phyloP scores from a whole-genome alignment of 2,888 invertebrate genomes.

The Drosophila aldrichi region DNA sequence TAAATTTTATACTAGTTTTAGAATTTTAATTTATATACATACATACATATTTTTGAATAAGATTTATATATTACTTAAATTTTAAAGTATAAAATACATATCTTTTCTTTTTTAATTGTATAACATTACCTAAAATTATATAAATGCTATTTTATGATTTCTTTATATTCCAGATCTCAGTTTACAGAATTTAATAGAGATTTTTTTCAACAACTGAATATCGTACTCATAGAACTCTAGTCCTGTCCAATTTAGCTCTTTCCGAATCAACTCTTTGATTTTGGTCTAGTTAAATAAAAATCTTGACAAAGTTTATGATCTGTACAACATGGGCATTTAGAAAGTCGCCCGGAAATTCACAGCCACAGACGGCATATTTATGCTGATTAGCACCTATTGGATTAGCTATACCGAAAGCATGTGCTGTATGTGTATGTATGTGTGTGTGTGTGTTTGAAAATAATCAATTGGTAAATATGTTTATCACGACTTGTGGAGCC shows the following conservation, averaged over 20 bases:
- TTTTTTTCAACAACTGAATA: not conserved
- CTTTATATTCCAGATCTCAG: not conserved
- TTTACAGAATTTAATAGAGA: too few species aligned
- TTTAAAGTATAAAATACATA: too few species aligned
- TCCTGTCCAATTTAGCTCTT: not conserved
- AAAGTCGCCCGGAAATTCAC: slow-evolving; percentile 73
- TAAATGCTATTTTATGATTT: too few species aligned
- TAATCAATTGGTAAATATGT: slow-evolving; percentile 80
- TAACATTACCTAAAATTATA: too few species aligned
- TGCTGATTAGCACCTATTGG: slow-evolving; percentile 78
- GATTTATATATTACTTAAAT: too few species aligned
- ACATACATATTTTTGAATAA: too few species aligned
- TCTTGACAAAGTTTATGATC: slow-evolving; percentile 26
- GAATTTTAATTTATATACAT: too few species aligned
- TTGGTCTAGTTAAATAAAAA: slow-evolving; percentile 5
- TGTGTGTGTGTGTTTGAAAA: slow-evolving; percentile 60
- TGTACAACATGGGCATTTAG: slow-evolving; percentile 58
- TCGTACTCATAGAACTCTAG: too few species aligned
- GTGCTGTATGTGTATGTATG: slow-evolving; percentile 34
- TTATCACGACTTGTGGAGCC: slow-evolving; percentile 73
- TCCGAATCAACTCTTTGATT: not conserved
- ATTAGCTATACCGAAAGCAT: slow-evolving; percentile 48
- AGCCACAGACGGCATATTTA: slow-evolving; percentile 63
- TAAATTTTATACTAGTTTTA: too few species aligned
- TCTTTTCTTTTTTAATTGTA: too few species aligned